Base-by-base conservation (phyloP, 2,888 invertebrate genomes). In the Odontothrips loti region DNA sequence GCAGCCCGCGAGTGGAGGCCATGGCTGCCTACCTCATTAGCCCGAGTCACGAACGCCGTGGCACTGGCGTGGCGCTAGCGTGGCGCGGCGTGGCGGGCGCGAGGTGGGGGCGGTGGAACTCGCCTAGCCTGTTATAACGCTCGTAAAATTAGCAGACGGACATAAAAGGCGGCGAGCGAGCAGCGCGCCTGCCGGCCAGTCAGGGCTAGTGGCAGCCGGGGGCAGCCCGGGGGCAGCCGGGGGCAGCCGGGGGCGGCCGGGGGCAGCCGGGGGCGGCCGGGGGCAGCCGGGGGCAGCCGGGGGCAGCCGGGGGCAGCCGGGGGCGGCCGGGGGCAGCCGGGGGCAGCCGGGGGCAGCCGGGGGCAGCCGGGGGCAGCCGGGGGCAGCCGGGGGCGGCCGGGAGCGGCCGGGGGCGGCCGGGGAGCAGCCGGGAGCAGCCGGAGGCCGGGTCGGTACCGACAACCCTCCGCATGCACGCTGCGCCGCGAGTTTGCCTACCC, bases 71-170 rank as follows among this genome's bases (percentile, higher is more conserved):
- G 58, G 68, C 27, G 1, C 27, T 6, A 15, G 58, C 58, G 58
- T 11, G 6, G 58, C 58, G 58, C 15, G 68, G 68, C 68, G 68
- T n/a, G 23, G 68, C 68, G 68, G 48, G 48, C n/a, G 51, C 51
- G 51, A 17, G 51, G 68, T 27, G 10, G 68, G 68, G 10, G 68
- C 68, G 12, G 27, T 12, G 58, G 68, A 75, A 75, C 68, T 75
- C 68, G 27, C 68, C 68, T 75, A 75, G 68, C 68, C 68, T 75
- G 68, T 75, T 75, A 75, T 75, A 75, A 75, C 68, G 68, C 68
- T 75, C 68, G 68, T 75, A 75, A 75, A 75, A 75, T 75, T 75
- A 75, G 68, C 68, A 75, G 68, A 75, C 58, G 58, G 58, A 58
- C 58, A 58, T 58, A 58, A 58, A 58, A 58, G 58, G 58, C 58